Conservation (phyloP, 2,888 invertebrate genomes). For the Ophioninae sp. region DNA sequence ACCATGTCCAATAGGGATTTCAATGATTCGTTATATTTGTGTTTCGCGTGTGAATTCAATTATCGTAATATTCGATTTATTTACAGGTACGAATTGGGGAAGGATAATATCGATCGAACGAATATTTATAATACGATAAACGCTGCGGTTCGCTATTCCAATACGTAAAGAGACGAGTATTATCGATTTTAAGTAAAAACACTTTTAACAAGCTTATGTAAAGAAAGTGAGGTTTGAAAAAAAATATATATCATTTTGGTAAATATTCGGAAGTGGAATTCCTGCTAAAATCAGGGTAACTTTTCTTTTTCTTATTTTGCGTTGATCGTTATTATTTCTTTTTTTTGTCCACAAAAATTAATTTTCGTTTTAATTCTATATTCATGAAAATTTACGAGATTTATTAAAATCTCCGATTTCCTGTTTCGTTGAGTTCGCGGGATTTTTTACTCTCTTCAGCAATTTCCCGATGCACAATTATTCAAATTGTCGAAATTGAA, state of each 20-base stretch:
- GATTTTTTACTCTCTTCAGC: no score
- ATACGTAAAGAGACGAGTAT: slow-evolving; percentile 23
- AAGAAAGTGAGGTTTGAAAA: slow-evolving; percentile 31
- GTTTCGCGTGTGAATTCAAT: slow-evolving; percentile 10
- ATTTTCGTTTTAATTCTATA: no score
- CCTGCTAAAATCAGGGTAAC: no score
- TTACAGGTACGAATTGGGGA: slow-evolving; percentile 53
- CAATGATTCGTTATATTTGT: slow-evolving; percentile 45
- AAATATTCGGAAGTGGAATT: no score
- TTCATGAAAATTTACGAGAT: no score
- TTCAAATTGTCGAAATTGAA: no score
- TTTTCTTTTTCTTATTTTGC: no score
- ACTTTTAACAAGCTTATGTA: background rate
- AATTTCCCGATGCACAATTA: no score
- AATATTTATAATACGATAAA: slow-evolving; percentile 13
- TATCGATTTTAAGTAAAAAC: slow-evolving; percentile 6
- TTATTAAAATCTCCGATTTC: no score
- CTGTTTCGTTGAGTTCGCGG: no score
- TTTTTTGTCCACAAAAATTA: no score
- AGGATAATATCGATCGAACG: slow-evolving; percentile 21
- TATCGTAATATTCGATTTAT: slow-evolving; percentile 27
- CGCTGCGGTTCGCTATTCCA: background rate
- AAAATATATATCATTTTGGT: slow-evolving; percentile 3
- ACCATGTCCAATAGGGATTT: slow-evolving; percentile 63
- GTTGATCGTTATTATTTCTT: no score